Percentiles rank a stretch among this genome's conserved stretches.
Evolutionary conservation across 2,113 vertebrate genomes (phyloP).

Genomic region (Bubo scandiacus): DNA sequence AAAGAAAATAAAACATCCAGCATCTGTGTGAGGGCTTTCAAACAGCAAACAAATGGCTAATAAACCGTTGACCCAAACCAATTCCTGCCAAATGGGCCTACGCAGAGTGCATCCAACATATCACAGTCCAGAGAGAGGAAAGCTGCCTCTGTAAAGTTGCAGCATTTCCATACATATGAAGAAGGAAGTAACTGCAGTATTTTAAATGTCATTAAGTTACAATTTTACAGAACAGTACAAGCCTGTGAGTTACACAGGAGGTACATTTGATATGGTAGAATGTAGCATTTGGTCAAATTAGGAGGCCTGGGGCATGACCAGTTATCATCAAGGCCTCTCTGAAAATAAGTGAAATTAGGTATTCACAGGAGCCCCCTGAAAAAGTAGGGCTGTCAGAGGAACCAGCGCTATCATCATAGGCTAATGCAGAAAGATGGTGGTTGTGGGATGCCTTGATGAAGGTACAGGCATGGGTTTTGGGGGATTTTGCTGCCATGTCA

Average conservation of each 20-base stretch:
- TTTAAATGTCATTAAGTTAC: background rate
- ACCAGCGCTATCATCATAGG: fast-evolving
- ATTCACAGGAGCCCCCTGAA: background rate
- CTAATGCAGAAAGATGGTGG: background rate
- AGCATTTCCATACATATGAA: background rate
- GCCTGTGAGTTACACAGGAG: background rate
- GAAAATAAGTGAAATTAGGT: background rate
- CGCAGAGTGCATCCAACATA: background rate
- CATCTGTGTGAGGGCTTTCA: background rate
- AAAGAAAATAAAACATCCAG: background rate
- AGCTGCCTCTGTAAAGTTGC: background rate
- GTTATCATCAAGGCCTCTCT: background rate
- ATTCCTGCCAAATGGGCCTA: background rate
- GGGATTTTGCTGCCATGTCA: background rate
- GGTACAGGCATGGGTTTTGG: background rate
- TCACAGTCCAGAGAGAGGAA: fast-evolving
- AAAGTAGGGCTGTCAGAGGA: background rate
- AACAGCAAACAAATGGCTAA: constrained; percentile 9
- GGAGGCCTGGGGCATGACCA: background rate
- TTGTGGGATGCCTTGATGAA: background rate
- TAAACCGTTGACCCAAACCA: background rate
- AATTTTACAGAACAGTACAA: background rate
- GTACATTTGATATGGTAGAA: background rate
- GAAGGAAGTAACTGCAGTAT: background rate
- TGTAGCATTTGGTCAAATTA: background rate